Evolutionary conservation across 2,797 vertebrate genomes (phyloP), one percentile per base, ranked within the genome.

Genomic region (Sebastes hubbsi): DNA sequence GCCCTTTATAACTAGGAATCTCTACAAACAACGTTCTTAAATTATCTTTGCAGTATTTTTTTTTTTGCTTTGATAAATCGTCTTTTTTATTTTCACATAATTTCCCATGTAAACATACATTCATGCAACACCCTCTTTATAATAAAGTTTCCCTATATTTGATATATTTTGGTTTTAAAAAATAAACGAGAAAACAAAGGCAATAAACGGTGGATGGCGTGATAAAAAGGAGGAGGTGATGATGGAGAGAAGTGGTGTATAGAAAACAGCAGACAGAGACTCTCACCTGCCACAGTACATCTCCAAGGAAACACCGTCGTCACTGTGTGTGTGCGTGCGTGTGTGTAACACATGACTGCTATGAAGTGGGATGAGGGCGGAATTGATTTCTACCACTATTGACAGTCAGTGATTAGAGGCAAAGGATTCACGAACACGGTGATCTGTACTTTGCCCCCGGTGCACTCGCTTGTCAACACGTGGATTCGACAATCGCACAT

Each of bases 101-200:
- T 95, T 95, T 92, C 94, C 93, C 92, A 94, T 96, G 95, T 96
- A 96, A 96, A 96, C 95, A 96, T 96, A 96, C 96, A 96, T 96
- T 96, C 96, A 96, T 96, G 96, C 96, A 96, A 96, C 95, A 96
- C 96, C 95, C 94, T 95, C 94, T 95, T 95, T 95, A 96, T 95
- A 95, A 93, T 96, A 96, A 95, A 95, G 90, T 94, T 92, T 94
- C 90, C 92, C 92, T 96, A 96, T 96, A 96, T 94, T 95, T 94
- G 94, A 96, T 95, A 95, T 95, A 95, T 89, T 94, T 94, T 81
- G 77, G 87, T 90, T 87, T 42, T 52, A 68, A 87, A 49, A 91
- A 93, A 91, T 78, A 83, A 93, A 86, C 42, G 18, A 77, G 78
- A 84, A 77, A 83, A 87, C 67, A 85, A 93, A 92, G 85, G 81